Evolutionary conservation across 2,888 invertebrate species (phyloP).

Genomic region (Ypsolopha scabrella): DNA sequence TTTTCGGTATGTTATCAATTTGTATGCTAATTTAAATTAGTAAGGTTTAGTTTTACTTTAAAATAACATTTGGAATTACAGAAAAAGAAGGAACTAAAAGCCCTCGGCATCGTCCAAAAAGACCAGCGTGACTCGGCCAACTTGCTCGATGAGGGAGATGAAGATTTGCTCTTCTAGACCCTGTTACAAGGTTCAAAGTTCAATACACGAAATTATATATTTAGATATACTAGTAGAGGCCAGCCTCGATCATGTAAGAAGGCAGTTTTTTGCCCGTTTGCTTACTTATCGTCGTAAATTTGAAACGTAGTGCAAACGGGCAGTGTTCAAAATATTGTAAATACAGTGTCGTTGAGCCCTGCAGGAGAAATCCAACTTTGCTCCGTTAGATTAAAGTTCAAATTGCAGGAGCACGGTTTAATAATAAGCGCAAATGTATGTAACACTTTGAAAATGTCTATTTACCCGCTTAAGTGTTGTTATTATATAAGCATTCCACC

Average conservation of each 20-base stretch:
- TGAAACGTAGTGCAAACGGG: background rate
- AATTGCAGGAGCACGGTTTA: constrained; percentile 16
- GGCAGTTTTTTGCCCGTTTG: background rate
- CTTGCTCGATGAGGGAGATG: constrained; percentile 89
- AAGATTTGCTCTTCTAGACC: constrained; percentile 88
- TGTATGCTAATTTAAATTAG: no score
- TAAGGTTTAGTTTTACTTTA: no score
- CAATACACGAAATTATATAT: background rate
- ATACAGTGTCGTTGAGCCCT: constrained; percentile 38
- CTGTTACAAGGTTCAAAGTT: background rate
- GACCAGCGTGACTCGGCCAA: constrained; percentile 69
- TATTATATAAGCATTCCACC: constrained; percentile 56
- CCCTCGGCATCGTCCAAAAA: constrained; percentile 16
- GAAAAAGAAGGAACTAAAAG: constrained; percentile 36
- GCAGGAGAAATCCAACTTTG: constrained; percentile 18
- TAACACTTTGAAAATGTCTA: background rate
- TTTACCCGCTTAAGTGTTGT: constrained; percentile 23
- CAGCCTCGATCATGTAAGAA: background rate
- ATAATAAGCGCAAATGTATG: constrained; percentile 2
- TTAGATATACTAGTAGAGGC: background rate
- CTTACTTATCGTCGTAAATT: background rate
- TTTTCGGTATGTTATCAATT: no score
- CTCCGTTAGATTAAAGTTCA: constrained; percentile 15
- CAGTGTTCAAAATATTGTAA: constrained; percentile 45
- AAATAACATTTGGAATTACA: background rate